Base-by-base conservation (phyloP, 1,140 invertebrate species). In the Himalopsyche phryganea region DNA sequence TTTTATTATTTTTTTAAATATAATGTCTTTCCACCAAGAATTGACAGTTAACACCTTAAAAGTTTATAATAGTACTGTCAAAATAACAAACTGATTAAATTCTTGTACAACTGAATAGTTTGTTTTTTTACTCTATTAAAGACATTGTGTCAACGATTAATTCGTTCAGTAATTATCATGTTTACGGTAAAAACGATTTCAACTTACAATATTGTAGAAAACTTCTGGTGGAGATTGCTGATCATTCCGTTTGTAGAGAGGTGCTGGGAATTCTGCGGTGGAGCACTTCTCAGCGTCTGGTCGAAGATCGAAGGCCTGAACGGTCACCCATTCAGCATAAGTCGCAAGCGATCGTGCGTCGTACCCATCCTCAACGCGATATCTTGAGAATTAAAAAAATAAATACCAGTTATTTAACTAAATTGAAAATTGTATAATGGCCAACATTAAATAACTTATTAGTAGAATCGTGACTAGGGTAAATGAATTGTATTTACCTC, bases 341-440 rank as follows among this genome's bases (percentile, higher is more conserved):
- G 73, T 71, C 45, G 71, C 75, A 1, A 78, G 71, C 3, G 74
- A 73, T 20, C 68, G 67, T 2, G 74, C 65, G 32, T 77, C 74
- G 57, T 76, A 78, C 0, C 76, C 75, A 61, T 78, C 76, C 66
- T 78, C 76, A 40, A 78, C 73, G 65, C 75, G 73, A 51, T 75
- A 78, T 53, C 76, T 65, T 28, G 23, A 9, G 23, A 33, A 40
- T 6, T 6, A 40, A 40, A 6, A 40, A 6, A n/a, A 40, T n/a
- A 13, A 40, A 40, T 40, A 13, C n/a, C n/a, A 40, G 11, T 15
- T 11, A n/a, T n/a, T n/a, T n/a, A n/a, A 7, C 6, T 7, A 35
- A 35, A 35, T 35, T 35, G 33, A 35, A 35, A 6, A 6, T 6
- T 6, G 33, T 6, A 35, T 35, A 35, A n/a, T 6, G 33, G 33